Conservation (phyloP, 2,113 vertebrate species). For the Plestiodon gilberti region DNA sequence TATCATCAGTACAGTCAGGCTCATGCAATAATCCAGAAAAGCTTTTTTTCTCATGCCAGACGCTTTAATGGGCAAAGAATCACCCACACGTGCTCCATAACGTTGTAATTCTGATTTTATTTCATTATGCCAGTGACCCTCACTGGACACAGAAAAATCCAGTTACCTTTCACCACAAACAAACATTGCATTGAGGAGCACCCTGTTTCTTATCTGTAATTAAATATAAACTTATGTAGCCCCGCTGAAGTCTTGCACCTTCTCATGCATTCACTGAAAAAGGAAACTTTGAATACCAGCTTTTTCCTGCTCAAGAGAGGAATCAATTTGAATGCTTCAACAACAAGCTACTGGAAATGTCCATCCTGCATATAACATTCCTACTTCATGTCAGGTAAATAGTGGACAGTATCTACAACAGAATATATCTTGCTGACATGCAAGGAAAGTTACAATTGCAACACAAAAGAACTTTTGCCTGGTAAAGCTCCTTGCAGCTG, state of each 20-base stretch:
- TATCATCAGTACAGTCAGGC: constrained; percentile 39
- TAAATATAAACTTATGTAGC: constrained; percentile 17
- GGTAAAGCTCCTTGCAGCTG: constrained; percentile 19
- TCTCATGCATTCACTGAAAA: constrained; percentile 41
- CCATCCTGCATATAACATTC: not conserved
- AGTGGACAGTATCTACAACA: constrained; percentile 1
- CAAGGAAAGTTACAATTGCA: constrained; percentile 25
- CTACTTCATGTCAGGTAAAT: not conserved
- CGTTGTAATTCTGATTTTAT: constrained; percentile 6
- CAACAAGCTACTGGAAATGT: not conserved
- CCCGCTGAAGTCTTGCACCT: constrained; percentile 27
- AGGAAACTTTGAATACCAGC: constrained; percentile 13
- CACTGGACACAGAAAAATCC: constrained; percentile 21
- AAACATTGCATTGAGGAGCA: not conserved
- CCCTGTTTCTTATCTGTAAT: not conserved
- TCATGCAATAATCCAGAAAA: rapidly evolving
- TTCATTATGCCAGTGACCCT: constrained; percentile 13
- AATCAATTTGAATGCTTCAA: constrained; percentile 37
- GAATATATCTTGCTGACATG: not conserved
- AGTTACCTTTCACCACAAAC: not conserved
- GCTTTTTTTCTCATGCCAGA: constrained; percentile 8
- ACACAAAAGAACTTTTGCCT: not conserved
- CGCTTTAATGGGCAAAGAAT: not conserved
- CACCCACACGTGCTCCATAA: constrained; percentile 6
- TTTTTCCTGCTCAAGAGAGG: not conserved